Percentiles rank a stretch among this genome's conserved stretches.
phyloP scores from a whole-genome alignment of 2,113 vertebrate genomes.

The Taurulus bubalis region DNA sequence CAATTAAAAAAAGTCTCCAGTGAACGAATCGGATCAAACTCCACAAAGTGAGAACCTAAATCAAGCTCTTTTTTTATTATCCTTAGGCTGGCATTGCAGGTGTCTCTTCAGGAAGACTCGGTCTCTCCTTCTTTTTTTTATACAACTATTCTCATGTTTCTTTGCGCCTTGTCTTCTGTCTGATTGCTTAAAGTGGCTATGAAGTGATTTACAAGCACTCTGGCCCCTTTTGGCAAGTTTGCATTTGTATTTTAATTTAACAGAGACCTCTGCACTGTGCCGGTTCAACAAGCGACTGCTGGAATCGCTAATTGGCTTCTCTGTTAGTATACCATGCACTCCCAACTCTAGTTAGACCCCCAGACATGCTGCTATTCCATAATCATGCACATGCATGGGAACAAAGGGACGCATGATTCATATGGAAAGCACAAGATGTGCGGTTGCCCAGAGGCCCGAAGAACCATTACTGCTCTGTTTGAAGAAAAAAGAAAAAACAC shows the following conservation, averaged over 20 bases:
- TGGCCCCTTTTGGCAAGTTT: conserved; percentile 46
- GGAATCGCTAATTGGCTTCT: conserved; percentile 60
- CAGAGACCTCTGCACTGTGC: conserved; percentile 45
- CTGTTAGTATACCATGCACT: conserved; percentile 28
- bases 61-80: conserved; percentile 43
- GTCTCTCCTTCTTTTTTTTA: conserved; percentile 7
- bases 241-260: conserved; percentile 62
- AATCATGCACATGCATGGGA: conserved; percentile 42
- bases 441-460: conserved; percentile 47
- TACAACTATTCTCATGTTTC: conserved; percentile 38
- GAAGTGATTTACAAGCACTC: conserved; percentile 52
- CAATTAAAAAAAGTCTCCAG: conserved; percentile 75
- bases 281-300: conserved; percentile 54
- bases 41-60: conserved; percentile 29
- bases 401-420: conserved; percentile 45
- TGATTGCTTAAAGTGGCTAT: conserved; percentile 49
- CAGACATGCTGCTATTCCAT: conserved; percentile 45
- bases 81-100: conserved; percentile 46
- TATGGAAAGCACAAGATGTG: conserved; percentile 40
- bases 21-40: conserved; percentile 63
- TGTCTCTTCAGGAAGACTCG: conserved; percentile 52
- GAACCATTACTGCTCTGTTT: conserved; percentile 52
- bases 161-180: conserved; percentile 21
- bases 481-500: conserved; percentile 51
- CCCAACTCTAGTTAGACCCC: conserved; percentile 37